These are phyloP conservation scores for Anaspis maculata DNA, from an alignment of 2,888 invertebrate genomes.

Conservation along the genomic window DNA sequence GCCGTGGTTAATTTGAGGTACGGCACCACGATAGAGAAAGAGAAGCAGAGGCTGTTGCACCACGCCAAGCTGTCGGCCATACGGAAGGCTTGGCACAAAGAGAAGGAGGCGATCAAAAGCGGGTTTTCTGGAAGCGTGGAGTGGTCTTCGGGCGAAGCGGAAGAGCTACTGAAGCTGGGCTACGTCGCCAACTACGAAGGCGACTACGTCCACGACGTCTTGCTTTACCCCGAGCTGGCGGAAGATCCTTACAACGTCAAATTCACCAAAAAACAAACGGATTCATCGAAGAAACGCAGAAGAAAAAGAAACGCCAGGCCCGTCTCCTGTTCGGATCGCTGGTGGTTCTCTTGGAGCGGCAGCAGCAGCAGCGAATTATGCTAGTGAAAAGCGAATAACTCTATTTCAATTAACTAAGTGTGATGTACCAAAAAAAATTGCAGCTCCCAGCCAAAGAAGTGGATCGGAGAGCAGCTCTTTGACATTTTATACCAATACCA, in stretches of 20 bases:
- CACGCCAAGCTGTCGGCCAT: slow-evolving; percentile 84
- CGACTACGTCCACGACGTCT: slow-evolving; percentile 85
- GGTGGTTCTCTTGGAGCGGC: slow-evolving; percentile 46
- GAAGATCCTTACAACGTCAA: slow-evolving; percentile 94
- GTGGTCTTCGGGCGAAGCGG: slow-evolving; percentile 82
- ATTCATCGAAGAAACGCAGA: slow-evolving; percentile 62
- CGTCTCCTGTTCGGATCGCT: slow-evolving; percentile 29
- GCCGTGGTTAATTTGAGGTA: slow-evolving; percentile 91
- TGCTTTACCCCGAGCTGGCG: slow-evolving; percentile 83
- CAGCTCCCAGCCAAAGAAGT: no score
- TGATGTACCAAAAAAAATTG: slow-evolving; percentile 44
- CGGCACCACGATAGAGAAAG: slow-evolving; percentile 84
- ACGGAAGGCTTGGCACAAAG: slow-evolving; percentile 87
- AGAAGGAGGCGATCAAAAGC: slow-evolving; percentile 73
- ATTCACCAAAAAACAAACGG: slow-evolving; percentile 73
- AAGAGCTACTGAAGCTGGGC: slow-evolving; percentile 80
- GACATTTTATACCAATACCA: slow-evolving; percentile 51
- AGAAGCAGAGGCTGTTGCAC: slow-evolving; percentile 79
- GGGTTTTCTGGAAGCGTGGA: slow-evolving; percentile 71
- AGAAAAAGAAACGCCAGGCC: slow-evolving; percentile 54
- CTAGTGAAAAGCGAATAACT: slow-evolving; percentile 41
- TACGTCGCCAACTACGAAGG: slow-evolving; percentile 81
- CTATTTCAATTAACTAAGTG: slow-evolving; percentile 43
- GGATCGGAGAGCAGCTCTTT: no score
- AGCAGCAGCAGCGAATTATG: no score